Evolutionary conservation across 92 coral and sea anemone species (phyloP).

Genomic region (Palythoa grandis): DNA sequence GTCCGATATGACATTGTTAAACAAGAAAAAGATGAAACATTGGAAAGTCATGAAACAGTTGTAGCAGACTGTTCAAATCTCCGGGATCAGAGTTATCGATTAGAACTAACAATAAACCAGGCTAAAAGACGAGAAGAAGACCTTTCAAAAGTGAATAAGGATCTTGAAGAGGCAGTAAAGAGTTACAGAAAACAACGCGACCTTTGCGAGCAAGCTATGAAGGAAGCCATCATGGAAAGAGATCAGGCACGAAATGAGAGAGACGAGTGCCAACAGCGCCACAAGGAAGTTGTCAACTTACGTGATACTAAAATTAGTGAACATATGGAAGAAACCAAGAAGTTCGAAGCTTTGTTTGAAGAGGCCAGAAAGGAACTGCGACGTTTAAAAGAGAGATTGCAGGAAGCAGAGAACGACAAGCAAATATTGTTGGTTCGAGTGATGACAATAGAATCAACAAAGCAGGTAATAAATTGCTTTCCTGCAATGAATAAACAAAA

Average conservation of each 20-base stretch:
- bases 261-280: slow-evolving; percentile 69
- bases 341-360: slow-evolving; percentile 76
- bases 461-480: neutral
- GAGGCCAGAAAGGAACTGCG: slow-evolving; percentile 69
- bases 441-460: slow-evolving; percentile 5
- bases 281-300: slow-evolving; percentile 66
- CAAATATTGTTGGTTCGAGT: slow-evolving; percentile 13
- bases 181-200: slow-evolving; percentile 86
- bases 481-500: neutral
- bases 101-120: slow-evolving; percentile 73
- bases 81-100: slow-evolving; percentile 75
- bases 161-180: slow-evolving; percentile 71
- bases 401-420: slow-evolving; percentile 34
- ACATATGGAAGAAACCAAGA: slow-evolving; percentile 78
- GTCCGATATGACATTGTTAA: slow-evolving; percentile 94
- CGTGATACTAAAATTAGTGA: slow-evolving; percentile 80
- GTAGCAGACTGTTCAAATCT: slow-evolving; percentile 83
- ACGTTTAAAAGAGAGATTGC: slow-evolving; percentile 62
- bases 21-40: slow-evolving; percentile 80
- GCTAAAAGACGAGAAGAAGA: slow-evolving; percentile 74
- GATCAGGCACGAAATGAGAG: slow-evolving; percentile 80
- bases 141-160: slow-evolving; percentile 70
- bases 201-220: slow-evolving; percentile 71
- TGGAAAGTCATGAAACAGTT: slow-evolving; percentile 78
- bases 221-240: slow-evolving; percentile 84